These are phyloP conservation scores for Syndactyla subalaris DNA, from an alignment of 2,797 vertebrate species.

Conservation along the genomic window DNA sequence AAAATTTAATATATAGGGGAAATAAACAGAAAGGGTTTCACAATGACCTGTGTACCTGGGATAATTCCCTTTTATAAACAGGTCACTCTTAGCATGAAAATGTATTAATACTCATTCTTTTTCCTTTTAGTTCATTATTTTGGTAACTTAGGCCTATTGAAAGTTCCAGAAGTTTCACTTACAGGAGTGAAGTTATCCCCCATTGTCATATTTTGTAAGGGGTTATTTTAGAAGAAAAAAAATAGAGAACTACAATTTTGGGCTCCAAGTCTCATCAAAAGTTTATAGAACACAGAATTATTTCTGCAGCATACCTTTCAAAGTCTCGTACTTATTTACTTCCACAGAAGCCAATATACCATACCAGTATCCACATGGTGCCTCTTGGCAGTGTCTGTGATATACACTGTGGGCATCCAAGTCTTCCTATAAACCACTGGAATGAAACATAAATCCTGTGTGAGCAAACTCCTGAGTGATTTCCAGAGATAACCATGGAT, in stretches of 20 bases:
- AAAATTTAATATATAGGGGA: not conserved
- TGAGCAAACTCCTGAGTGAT: not conserved
- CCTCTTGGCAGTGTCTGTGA: not conserved
- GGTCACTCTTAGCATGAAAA: not conserved
- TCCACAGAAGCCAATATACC: not conserved
- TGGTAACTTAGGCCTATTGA: not conserved
- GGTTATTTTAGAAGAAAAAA: not conserved
- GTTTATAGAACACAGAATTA: not conserved
- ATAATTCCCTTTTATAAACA: not conserved
- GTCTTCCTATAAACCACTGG: not conserved
- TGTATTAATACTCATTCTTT: not conserved
- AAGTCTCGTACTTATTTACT: not conserved
- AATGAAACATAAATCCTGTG: not conserved
- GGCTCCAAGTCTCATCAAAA: not conserved
- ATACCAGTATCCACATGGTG: not conserved
- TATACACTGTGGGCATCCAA: not conserved
- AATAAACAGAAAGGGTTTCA: constrained; percentile 1
- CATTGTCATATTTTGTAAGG: not conserved
- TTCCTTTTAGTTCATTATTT: not conserved
- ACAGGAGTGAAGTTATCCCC: not conserved
- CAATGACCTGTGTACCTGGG: not conserved
- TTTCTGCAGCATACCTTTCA: not conserved
- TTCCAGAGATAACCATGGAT: not conserved
- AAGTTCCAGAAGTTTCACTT: not conserved
- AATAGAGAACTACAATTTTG: not conserved